phyloP scores from a whole-genome alignment of 2,888 invertebrate species.

The Rhogogaster chlorosoma region DNA sequence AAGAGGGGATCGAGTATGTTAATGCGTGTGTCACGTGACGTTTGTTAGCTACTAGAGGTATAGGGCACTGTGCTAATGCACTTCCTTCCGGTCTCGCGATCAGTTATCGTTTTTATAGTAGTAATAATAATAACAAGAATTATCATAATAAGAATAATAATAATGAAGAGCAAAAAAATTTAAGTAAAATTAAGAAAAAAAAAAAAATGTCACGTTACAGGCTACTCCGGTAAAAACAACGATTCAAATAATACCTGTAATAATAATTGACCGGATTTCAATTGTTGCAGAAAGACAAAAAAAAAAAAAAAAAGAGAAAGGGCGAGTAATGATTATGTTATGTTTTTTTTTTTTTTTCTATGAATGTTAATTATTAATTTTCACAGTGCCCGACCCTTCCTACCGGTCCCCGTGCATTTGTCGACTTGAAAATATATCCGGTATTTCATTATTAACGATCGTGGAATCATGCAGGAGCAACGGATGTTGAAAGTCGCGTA shows the following conservation, averaged over 20 bases:
- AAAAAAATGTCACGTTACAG: neutral
- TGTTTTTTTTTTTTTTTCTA: neutral
- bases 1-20: neutral
- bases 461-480: neutral
- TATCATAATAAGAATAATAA: conserved; percentile 42
- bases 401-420: no score
- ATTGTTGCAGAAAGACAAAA: neutral
- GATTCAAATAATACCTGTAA: neutral
- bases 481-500: neutral
- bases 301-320: neutral
- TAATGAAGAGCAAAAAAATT: neutral
- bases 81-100: conserved; percentile 57
- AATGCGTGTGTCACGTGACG: conserved; percentile 8
- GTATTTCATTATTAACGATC: neutral
- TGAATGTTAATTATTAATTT: no score
- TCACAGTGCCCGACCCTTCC: no score
- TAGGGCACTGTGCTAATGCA: conserved; percentile 58
- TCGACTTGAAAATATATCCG: neutral
- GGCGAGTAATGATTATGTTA: no score
- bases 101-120: neutral
- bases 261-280: neutral
- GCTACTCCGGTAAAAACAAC: neutral
- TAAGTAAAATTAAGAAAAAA: neutral
- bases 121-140: conserved; percentile 36
- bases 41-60: conserved; percentile 45